These are phyloP conservation scores for Strix aluco DNA, from an alignment of 2,113 vertebrate genomes.

Conservation along the genomic window DNA sequence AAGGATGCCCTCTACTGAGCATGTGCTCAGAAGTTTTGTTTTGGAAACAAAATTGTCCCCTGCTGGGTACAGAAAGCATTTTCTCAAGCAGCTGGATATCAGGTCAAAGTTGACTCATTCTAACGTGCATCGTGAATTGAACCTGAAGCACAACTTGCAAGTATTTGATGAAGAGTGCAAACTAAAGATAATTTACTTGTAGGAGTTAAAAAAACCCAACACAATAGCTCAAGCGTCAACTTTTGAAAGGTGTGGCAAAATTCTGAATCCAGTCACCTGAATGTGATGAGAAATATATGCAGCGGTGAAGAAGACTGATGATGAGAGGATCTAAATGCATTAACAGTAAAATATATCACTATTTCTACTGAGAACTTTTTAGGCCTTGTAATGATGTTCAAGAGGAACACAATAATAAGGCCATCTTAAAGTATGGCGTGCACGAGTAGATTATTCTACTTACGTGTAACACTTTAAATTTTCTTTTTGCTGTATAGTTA, in stretches of 20 bases:
- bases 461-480: background rate
- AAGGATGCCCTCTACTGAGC: conserved; percentile 63
- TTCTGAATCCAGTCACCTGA: background rate
- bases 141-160: background rate
- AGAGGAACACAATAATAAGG: background rate
- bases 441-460: background rate
- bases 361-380: background rate
- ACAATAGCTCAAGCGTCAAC: background rate
- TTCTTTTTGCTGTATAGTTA: background rate
- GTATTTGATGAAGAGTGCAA: background rate
- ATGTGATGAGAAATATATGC: background rate
- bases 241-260: background rate
- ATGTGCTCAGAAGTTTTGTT: background rate
- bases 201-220: background rate
- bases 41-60: background rate
- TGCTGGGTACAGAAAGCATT: background rate
- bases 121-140: background rate
- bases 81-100: background rate
- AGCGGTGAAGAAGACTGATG: background rate
- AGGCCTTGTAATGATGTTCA: background rate
- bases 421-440: background rate
- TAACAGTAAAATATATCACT: background rate
- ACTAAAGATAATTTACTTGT: background rate
- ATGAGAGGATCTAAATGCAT: background rate
- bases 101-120: background rate